Base-by-base conservation (phyloP, 1,140 invertebrate genomes). In the Sitodiplosis mosellana region DNA sequence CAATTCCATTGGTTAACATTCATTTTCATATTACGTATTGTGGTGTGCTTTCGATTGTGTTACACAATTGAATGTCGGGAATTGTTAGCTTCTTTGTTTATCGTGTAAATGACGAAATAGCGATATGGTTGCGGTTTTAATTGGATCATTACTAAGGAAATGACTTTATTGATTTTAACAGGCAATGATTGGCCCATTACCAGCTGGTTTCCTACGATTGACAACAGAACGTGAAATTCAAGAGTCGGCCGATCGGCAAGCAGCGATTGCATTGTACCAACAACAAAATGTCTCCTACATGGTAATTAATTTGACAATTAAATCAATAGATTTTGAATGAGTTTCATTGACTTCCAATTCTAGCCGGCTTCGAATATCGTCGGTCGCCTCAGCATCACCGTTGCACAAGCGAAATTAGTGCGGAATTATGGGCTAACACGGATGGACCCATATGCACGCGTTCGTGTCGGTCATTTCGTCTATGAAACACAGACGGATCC, bases 381-480 rank as follows among this genome's bases (percentile, higher is more conserved):
- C 46, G 86, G 86, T 2, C 71, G 81, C 53, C 69, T 93, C 18
- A 86, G 76, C 53, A 78, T 93, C 49, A 88, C 83, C 15, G 75
- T 90, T 52, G 78, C 75, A 45, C 84, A 90, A 67, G 85, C 91
- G 8, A 92, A 89, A 68, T 69, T 98, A 46, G 80, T 81, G 2
- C 95, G 96, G 69, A 97, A 96, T 67, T 98, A 97, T 78, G 92
- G 93, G 63, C 71, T 97, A 53, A 87, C 88, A 2, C 74, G 87
- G 51, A 97, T 96, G 92, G 91, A 96, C 69, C 91, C 91, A 0
- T 96, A 96, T 65, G 87, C 87, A n/a, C 72, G 91, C 54, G 61
- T 96, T 42, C 73, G 89, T 54, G 76, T 97, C 34, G 93, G 91
- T 2, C 89, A 95, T 63, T 80, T 80, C 52, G 81, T 94, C 36